phyloP scores from a whole-genome alignment of 2,797 vertebrate genomes.

The Epinephelus awoara region DNA sequence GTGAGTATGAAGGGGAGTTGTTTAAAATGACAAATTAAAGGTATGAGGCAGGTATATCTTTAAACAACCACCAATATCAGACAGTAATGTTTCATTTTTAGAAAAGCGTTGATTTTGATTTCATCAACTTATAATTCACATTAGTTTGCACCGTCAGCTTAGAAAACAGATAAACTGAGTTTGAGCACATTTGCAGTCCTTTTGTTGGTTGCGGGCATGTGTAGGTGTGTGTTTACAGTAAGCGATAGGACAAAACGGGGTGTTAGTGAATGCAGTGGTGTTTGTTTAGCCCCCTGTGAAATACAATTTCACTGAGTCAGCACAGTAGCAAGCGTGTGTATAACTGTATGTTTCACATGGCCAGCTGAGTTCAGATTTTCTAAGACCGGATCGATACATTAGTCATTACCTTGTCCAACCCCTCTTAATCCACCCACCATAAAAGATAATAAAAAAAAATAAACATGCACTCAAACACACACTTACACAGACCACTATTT shows the following conservation, averaged over 20 bases:
- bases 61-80: too few species aligned
- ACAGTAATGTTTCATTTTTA: too few species aligned
- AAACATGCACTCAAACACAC: slow-evolving; percentile 18
- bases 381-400: slow-evolving; percentile 21
- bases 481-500: slow-evolving; percentile 14
- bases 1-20: too few species aligned
- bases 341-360: background rate
- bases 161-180: background rate
- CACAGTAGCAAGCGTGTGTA: background rate
- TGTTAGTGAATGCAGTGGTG: background rate
- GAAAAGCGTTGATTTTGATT: too few species aligned
- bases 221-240: background rate
- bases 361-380: slow-evolving; percentile 7
- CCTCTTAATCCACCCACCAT: background rate
- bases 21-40: too few species aligned
- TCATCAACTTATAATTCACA: background rate
- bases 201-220: background rate
- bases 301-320: slow-evolving; percentile 24
- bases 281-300: background rate
- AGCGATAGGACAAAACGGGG: background rate
- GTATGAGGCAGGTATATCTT: too few species aligned
- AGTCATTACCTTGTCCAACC: slow-evolving; percentile 12
- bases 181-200: background rate
- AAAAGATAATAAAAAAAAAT: slow-evolving; percentile 6
- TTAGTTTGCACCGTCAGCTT: background rate